Evolutionary conservation across 2,888 invertebrate genomes (phyloP).

Genomic region (Morpho helenor): DNA sequence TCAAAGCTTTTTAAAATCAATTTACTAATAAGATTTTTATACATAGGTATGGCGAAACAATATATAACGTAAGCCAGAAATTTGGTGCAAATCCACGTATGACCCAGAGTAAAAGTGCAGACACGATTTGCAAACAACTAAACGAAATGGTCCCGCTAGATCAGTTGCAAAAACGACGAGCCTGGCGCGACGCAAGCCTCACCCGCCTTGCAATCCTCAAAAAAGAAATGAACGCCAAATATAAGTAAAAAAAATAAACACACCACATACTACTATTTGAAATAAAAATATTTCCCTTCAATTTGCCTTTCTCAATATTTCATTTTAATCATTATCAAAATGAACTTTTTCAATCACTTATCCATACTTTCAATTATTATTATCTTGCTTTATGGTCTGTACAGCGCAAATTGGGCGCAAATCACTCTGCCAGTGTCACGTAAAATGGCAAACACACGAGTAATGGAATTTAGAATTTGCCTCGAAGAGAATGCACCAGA

Average conservation of each 20-base stretch:
- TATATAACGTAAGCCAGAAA: conserved; percentile 82
- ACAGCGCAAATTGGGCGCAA: too few relatives aligned
- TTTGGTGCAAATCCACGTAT: conserved; percentile 88
- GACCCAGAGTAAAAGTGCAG: conserved; percentile 80
- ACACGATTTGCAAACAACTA: conserved; percentile 84
- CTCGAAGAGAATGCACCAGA: too few relatives aligned
- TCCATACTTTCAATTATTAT: too few relatives aligned
- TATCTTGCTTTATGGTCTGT: too few relatives aligned
- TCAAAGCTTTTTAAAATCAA: not conserved
- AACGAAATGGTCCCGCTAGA: conserved; percentile 86
- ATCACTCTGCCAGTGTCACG: too few relatives aligned
- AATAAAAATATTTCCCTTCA: too few relatives aligned
- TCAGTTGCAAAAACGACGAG: conserved; percentile 84
- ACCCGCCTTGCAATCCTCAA: conserved; percentile 89
- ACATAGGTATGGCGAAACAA: conserved; percentile 78
- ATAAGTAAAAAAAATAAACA: conserved; percentile 35
- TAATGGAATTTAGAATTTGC: too few relatives aligned
- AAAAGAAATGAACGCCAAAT: conserved; percentile 80
- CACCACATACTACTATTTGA: too few relatives aligned
- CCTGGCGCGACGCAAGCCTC: conserved; percentile 91
- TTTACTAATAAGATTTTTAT: not conserved
- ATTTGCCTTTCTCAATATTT: too few relatives aligned
- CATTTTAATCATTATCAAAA: too few relatives aligned
- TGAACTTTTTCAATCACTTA: too few relatives aligned
- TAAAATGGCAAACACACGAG: too few relatives aligned